Evolutionary conservation across 2,797 vertebrate species (phyloP).

Genomic region (Ctenochaetus hawaiiensis): DNA sequence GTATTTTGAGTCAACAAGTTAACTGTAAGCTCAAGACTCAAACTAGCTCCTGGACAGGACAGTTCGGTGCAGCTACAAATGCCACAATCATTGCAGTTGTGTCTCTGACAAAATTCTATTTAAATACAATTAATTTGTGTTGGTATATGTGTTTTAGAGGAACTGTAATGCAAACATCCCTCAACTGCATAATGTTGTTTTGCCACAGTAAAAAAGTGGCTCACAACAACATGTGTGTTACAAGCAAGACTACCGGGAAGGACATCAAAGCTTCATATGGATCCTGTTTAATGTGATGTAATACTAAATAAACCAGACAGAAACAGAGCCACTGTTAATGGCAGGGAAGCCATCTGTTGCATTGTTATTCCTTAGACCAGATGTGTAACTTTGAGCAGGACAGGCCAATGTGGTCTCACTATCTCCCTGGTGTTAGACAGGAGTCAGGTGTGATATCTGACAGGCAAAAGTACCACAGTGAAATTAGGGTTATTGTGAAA

Average conservation of each 20-base stretch:
- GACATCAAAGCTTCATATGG: neutral
- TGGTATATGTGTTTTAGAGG: neutral
- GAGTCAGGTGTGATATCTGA: neutral
- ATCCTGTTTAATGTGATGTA: neutral
- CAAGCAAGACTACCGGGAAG: neutral
- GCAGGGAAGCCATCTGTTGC: neutral
- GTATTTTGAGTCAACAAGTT: neutral
- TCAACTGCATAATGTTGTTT: neutral
- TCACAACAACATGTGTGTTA: neutral
- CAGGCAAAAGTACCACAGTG: slow-evolving; percentile 5
- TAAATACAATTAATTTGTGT: neutral
- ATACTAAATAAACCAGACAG: neutral
- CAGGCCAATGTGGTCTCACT: neutral
- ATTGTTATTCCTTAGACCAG: neutral
- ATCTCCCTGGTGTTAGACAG: neutral
- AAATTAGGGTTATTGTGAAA: neutral
- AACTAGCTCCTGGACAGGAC: neutral
- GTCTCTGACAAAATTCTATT: neutral
- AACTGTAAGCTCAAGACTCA: neutral
- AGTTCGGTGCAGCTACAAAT: neutral
- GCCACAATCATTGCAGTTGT: neutral
- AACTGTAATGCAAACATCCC: neutral
- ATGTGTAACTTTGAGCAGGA: neutral
- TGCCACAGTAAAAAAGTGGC: neutral
- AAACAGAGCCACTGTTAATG: neutral